A percentile compares a stretch with the other conserved stretches of the same genome.
These are phyloP conservation scores for Pharmacophagus antenor DNA, from an alignment of 2,888 invertebrate species.

Conservation along the genomic window DNA sequence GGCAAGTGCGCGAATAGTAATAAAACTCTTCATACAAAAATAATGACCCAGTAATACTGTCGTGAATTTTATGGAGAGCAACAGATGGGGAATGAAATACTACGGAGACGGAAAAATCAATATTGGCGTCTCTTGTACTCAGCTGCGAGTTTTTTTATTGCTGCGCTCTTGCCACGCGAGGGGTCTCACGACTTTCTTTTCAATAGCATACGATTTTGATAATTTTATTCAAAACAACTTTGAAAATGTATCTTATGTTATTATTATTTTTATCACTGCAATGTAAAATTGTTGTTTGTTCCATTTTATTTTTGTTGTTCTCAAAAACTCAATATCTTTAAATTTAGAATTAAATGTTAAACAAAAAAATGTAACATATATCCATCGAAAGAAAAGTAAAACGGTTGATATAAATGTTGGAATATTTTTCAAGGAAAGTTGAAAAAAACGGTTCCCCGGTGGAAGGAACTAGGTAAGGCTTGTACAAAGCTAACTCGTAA, in stretches of 20 bases:
- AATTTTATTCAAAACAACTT: constrained; percentile 10
- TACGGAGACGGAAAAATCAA: constrained; percentile 71
- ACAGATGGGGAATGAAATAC: constrained; percentile 78
- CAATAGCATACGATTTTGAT: constrained; percentile 11
- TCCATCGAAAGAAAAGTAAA: neutral
- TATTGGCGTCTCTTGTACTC: constrained; percentile 66
- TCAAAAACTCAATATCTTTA: neutral
- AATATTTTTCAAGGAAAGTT: constrained; percentile 25
- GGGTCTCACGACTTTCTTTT: constrained; percentile 44
- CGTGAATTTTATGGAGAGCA: constrained; percentile 79
- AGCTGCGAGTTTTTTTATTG: constrained; percentile 60
- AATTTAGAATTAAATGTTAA: neutral
- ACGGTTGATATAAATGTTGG: neutral
- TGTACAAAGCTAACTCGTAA: constrained; percentile 38
- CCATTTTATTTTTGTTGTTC: neutral
- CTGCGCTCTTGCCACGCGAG: constrained; percentile 43
- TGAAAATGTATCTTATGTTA: no score
- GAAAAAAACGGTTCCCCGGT: constrained; percentile 30
- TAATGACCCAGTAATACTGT: constrained; percentile 75
- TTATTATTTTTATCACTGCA: no score
- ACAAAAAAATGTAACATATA: neutral
- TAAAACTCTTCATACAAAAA: constrained; percentile 77
- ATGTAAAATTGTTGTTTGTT: no score
- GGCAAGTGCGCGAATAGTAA: constrained; percentile 55
- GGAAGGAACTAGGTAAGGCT: constrained; percentile 38